Percentiles rank a stretch among this genome's conserved stretches.
Evolutionary conservation across 1,140 invertebrate species (phyloP).

Genomic region (Calliopsis andreniformis): DNA sequence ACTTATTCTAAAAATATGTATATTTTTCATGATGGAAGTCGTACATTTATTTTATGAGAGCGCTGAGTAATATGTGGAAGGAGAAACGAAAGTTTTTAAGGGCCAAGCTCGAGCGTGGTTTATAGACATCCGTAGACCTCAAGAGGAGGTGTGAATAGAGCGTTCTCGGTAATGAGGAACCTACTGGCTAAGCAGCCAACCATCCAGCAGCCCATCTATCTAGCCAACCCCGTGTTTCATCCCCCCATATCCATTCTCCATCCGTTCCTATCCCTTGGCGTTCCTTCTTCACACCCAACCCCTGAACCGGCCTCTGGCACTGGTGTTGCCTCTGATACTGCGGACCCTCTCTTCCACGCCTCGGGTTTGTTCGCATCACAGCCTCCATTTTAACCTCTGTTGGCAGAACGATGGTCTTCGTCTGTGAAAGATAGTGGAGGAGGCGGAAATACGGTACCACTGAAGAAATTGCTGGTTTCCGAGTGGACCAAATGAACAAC

Average conservation of each 20-base stretch:
- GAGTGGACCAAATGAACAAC: slow-evolving; percentile 8
- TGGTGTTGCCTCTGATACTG: slow-evolving; percentile 34
- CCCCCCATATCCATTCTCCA: slow-evolving; percentile 60
- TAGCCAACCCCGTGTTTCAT: slow-evolving; percentile 63
- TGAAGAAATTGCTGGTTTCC: not conserved
- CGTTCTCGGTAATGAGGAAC: slow-evolving; percentile 70
- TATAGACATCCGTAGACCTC: slow-evolving; percentile 55
- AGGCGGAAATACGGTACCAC: not conserved
- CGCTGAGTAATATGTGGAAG: not conserved
- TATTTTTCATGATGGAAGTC: too few relatives aligned
- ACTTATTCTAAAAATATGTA: too few relatives aligned
- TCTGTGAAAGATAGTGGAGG: not conserved
- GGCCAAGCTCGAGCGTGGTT: slow-evolving; percentile 40
- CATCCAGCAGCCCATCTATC: slow-evolving; percentile 64
- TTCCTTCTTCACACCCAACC: slow-evolving; percentile 55
- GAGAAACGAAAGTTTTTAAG: too few relatives aligned
- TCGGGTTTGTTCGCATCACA: slow-evolving; percentile 64
- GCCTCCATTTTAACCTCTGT: slow-evolving; percentile 70
- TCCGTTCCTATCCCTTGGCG: slow-evolving; percentile 58
- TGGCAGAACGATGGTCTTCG: slow-evolving; percentile 43
- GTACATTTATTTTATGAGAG: not conserved
- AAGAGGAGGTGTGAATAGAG: slow-evolving; percentile 69
- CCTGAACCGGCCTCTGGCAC: slow-evolving; percentile 47
- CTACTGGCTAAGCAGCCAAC: slow-evolving; percentile 69
- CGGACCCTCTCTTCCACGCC: slow-evolving; percentile 55